Evolutionary conservation across 1,140 invertebrate genomes (phyloP).

Genomic region (Nomia melanderi): DNA sequence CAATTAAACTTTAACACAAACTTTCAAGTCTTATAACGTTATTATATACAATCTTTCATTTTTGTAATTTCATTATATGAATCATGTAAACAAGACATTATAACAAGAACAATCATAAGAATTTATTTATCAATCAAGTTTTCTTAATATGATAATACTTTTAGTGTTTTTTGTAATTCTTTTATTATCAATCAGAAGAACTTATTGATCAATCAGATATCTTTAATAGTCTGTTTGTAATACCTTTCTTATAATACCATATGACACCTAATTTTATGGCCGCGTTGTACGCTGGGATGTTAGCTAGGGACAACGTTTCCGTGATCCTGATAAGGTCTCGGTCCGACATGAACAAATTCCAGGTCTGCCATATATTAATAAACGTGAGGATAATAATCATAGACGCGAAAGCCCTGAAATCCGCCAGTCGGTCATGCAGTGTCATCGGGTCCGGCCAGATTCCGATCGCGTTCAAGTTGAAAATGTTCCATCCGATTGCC

Average conservation of each 20-base stretch:
- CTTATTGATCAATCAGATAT: too few relatives aligned
- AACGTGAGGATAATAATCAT: not conserved
- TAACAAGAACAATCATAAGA: too few relatives aligned
- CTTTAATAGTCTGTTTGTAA: not conserved
- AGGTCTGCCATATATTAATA: not conserved
- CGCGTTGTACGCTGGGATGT: not conserved
- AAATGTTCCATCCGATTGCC: not conserved
- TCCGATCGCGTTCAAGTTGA: not conserved
- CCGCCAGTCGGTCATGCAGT: not conserved
- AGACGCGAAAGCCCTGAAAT: not conserved
- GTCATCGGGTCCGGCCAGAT: not conserved
- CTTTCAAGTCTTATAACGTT: too few relatives aligned
- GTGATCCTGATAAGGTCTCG: not conserved
- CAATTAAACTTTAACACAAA: too few relatives aligned
- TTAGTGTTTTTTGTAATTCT: not conserved
- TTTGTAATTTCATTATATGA: too few relatives aligned
- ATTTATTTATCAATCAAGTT: too few relatives aligned
- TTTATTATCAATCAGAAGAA: too few relatives aligned
- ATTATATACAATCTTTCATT: too few relatives aligned
- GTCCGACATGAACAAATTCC: not conserved
- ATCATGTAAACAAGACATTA: too few relatives aligned
- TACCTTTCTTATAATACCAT: not conserved
- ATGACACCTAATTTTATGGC: not conserved
- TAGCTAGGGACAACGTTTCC: not conserved
- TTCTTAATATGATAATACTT: not conserved